Evolutionary conservation across 2,113 vertebrate species (phyloP).

Genomic region (Embiotoca jacksoni): DNA sequence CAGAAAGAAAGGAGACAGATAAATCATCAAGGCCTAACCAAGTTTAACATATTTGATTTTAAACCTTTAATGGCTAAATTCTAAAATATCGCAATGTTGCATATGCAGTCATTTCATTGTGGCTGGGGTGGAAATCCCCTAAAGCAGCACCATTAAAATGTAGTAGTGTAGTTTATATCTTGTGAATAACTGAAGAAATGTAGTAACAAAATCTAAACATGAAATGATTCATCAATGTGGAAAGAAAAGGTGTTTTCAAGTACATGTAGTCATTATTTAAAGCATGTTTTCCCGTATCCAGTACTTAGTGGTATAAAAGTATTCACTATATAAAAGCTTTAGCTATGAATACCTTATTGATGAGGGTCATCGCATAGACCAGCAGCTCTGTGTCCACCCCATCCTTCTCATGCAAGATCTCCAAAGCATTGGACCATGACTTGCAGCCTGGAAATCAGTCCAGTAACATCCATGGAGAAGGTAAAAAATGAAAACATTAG

Average conservation of each 20-base stretch:
- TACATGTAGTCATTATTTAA: no score
- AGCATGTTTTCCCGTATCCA: neutral
- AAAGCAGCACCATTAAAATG: neutral
- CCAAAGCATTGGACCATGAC: slow-evolving; percentile 92
- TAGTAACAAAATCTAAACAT: no score
- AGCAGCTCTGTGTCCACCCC: slow-evolving; percentile 95
- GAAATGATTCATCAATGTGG: no score
- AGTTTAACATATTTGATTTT: neutral
- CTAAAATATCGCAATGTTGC: no score
- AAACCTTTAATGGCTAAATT: no score
- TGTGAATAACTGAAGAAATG: neutral
- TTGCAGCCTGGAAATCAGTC: slow-evolving; percentile 82
- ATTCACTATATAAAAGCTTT: neutral
- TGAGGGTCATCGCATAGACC: slow-evolving; percentile 94
- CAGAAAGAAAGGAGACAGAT: neutral
- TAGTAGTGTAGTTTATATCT: neutral
- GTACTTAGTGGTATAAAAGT: neutral
- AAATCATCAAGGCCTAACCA: neutral
- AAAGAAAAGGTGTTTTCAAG: no score
- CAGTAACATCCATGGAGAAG: neutral
- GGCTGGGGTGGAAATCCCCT: no score
- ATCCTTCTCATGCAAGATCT: slow-evolving; percentile 95
- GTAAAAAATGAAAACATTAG: neutral
- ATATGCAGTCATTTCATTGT: no score
- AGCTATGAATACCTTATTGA: slow-evolving; percentile 90